Evolutionary conservation across 2,888 invertebrate genomes (phyloP), one percentile per base, ranked within the genome.

Genomic region (Opisthograptis luteolata): DNA sequence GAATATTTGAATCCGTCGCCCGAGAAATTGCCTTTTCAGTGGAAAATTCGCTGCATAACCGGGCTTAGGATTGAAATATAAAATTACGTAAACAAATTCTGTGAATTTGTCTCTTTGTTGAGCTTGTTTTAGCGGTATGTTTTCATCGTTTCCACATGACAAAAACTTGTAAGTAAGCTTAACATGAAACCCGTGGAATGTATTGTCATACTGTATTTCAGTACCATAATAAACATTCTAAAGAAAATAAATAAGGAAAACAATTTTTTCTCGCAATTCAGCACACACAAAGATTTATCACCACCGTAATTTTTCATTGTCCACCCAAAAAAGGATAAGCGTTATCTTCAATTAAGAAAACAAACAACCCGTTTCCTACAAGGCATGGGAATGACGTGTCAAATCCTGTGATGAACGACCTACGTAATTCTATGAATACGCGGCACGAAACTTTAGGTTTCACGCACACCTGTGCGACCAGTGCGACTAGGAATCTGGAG

Each of bases 381-480:
- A 51, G 60, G 52, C 47, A 62, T 55, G 55, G 57, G 53, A 52
- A 63, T 66, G 67, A 70, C 73, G 61, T 62, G 68, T 77, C 73
- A 71, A 60, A 64, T 57, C 59, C 53, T 51, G 60, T 75, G 76
- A 76, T 75, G 66, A 70, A 76, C 68, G 75, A 75, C 67, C 70
- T 50, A 55, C 71, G 67, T 77, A 79, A 78, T 79, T 79, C 74
- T 74, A 75, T 78, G 75, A 78, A 77, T 79, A 75, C 65, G 66
- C 70, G 67, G 66, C 69, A 64, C 66, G 67, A 66, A 82, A 84
- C 81, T 43, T 42, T 19, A 6, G 22, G n/a, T 1, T 8, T 1
- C 2, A 4, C 2, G n/a, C 20, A 39, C 20, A 43, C 37, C 49
- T 43, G 32, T 9, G 20, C 49, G 32, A 17, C 17, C 8, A 22